Evolutionary conservation across 2,888 invertebrate species (phyloP), one percentile per base, ranked within the genome.

Genomic region (Drosophila testacea): DNA sequence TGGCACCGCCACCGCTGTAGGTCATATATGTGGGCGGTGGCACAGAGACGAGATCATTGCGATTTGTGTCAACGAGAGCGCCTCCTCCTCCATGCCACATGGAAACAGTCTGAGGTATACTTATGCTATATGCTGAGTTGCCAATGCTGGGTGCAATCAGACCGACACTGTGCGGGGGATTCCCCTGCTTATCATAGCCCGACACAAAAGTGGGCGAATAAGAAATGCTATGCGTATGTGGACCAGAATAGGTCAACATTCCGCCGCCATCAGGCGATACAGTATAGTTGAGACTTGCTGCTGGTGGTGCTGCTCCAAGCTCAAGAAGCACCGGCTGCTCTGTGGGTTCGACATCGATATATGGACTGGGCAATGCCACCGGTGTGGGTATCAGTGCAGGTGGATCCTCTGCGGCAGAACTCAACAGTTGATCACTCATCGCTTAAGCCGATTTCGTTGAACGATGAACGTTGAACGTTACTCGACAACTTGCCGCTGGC

Each of bases 31-130:
- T 80, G 9, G 91, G 83, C 6, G 92, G 83, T 27, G 92, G 91
- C 36, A 91, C 77, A 2, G 77, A 41, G 0, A 77, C 91, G 9
- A 90, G 71, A 30, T 91, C 91, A 10, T 52, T 62, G 9, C 78
- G 70, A 7, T 84, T 87, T 4, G 52, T 32, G 0, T 86, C 79
- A 6, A 65, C 44, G 28, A 57, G 52, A 3, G 55, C 11, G 3
- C 64, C 71, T 6, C 69, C 59, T 1, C 74, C 59, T 1, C 74
- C 70, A 16, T 82, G 79, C 92, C 92, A 92, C 68, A 89, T 83
- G 59, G 89, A 89, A 13, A 92, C 91, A 0, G 90, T 82, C 67
- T 92, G 92, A 4, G 91, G 91, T 55, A 92, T 89, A 47, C 83
- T 85, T 44, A 86, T 61, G 67, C 80, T 74, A 54, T 77, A 79